phyloP scores from a whole-genome alignment of 2,797 vertebrate genomes.

The Otus scops region DNA sequence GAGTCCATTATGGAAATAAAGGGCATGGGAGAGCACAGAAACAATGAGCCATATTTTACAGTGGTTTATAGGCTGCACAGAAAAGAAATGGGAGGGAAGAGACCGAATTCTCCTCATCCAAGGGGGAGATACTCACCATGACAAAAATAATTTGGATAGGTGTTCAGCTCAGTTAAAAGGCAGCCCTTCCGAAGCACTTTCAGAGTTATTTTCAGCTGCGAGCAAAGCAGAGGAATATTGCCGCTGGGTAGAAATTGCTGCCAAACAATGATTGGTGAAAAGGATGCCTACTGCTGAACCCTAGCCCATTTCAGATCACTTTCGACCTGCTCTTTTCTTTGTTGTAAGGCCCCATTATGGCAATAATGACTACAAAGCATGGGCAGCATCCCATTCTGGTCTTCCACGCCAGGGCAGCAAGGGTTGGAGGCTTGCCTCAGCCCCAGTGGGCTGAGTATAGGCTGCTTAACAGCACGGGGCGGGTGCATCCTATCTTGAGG shows the following conservation, averaged over 20 bases:
- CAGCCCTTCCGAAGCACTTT: constrained; percentile 29
- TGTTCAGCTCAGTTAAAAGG: constrained; percentile 52
- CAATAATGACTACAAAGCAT: neutral
- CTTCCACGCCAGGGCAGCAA: neutral
- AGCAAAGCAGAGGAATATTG: constrained; percentile 45
- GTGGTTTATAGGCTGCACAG: neutral
- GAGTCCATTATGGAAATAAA: constrained; percentile 51
- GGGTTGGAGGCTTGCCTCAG: neutral
- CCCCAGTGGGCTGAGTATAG: rapidly evolving
- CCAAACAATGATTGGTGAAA: constrained; percentile 4
- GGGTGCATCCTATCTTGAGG: neutral
- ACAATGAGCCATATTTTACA: constrained; percentile 1
- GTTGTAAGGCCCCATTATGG: neutral
- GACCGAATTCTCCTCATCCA: neutral
- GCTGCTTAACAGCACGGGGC: neutral
- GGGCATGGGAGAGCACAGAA: constrained; percentile 2
- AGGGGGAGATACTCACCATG: neutral
- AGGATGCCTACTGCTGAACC: constrained; percentile 16
- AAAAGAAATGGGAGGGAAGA: neutral
- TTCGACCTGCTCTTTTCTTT: neutral
- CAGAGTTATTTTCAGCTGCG: constrained; percentile 43
- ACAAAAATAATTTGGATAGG: neutral
- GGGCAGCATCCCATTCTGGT: neutral
- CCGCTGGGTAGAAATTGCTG: constrained; percentile 9
- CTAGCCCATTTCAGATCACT: constrained; percentile 23